phyloP scores from a whole-genome alignment of 2,797 vertebrate genomes.

The Lerista edwardsae region DNA sequence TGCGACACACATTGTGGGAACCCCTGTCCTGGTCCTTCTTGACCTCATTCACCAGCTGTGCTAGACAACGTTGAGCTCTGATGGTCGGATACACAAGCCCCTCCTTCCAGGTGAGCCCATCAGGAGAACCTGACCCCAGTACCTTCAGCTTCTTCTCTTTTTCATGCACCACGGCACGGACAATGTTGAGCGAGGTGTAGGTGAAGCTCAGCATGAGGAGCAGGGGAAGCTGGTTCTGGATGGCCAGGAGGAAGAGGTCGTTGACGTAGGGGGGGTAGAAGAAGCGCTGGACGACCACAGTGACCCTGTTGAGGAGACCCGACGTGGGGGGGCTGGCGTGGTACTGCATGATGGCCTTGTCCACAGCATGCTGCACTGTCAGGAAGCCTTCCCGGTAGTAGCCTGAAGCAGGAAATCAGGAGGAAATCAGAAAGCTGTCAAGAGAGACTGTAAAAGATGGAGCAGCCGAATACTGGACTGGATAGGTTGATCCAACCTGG shows the following conservation, averaged over 20 bases:
- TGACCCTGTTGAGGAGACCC: slow-evolving; percentile 76
- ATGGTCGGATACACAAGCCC: too few relatives aligned
- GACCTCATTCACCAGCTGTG: too few relatives aligned
- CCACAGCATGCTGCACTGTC: slow-evolving; percentile 89
- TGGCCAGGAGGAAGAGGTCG: slow-evolving; percentile 93
- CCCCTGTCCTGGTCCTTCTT: too few relatives aligned
- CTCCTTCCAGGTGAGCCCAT: too few relatives aligned
- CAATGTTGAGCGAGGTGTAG: slow-evolving; percentile 92
- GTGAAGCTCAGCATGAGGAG: slow-evolving; percentile 97
- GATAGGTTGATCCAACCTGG: too few relatives aligned
- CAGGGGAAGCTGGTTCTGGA: slow-evolving; percentile 96
- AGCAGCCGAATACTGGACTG: too few relatives aligned
- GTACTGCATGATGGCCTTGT: slow-evolving; percentile 89
- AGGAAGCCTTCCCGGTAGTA: slow-evolving; percentile 93
- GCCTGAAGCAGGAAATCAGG: slow-evolving; percentile 73
- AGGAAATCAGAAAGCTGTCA: neutral
- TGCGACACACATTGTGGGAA: too few relatives aligned
- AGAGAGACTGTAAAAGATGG: too few relatives aligned
- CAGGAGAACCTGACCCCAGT: rapidly evolving
- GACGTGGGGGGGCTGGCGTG: slow-evolving; percentile 71
- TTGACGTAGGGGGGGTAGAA: slow-evolving; percentile 91
- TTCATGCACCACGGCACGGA: slow-evolving; percentile 90
- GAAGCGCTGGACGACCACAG: slow-evolving; percentile 86
- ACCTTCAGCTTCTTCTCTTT: slow-evolving; percentile 98
- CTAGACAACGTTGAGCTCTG: too few relatives aligned